Base-by-base conservation (phyloP, 1,140 invertebrate genomes). In the Zaprionus nigranus region DNA sequence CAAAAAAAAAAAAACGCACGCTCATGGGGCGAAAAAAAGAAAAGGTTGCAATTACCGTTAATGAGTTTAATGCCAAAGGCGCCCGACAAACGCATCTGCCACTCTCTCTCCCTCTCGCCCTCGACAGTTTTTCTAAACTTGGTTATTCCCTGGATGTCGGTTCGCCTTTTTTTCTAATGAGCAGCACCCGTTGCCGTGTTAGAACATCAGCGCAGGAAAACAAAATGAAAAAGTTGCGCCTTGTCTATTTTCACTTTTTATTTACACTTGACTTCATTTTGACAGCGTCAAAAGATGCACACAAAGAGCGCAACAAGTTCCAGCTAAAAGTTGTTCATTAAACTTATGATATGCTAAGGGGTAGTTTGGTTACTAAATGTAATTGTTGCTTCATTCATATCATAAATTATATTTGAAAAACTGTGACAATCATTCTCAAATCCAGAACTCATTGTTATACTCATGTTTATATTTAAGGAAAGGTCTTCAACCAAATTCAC, bases 51-150 rank as follows among this genome's bases (percentile, higher is more conserved):
- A 90, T 90, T 90, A 90, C 71, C 86, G 86, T 90, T 90, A 90
- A 90, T 90, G 86, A 90, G 85, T 90, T 90, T 90, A 90, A 81
- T 84, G 81, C 81, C 79, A 90, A 86, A 85, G 85, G 85, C 78
- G 61, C 36, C 43, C 54, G 68, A 38, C 73, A 87, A 88, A 77
- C 77, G 84, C 77, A 83, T 68, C 74, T 72, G 13, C 5, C 30
- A 40, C 12, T 13, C 26, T n/a, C 11, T 40, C 46, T 61, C 11
- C 30, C 28, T 65, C 30, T 28, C 40, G 26, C 46, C 60, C 56
- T 43, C 9, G 7, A 0, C 40, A 51, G 28, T 73, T 60, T 60
- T 46, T 49, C 43, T 30, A 60, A 65, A 56, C 28, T 38, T 58
- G 53, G 20, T 54, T 60, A 53, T 59, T 60, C 22, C 40, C 26